A percentile compares a stretch with the other conserved stretches of the same genome.
Evolutionary conservation across 2,113 vertebrate genomes (phyloP).

Genomic region (Galbula dea): DNA sequence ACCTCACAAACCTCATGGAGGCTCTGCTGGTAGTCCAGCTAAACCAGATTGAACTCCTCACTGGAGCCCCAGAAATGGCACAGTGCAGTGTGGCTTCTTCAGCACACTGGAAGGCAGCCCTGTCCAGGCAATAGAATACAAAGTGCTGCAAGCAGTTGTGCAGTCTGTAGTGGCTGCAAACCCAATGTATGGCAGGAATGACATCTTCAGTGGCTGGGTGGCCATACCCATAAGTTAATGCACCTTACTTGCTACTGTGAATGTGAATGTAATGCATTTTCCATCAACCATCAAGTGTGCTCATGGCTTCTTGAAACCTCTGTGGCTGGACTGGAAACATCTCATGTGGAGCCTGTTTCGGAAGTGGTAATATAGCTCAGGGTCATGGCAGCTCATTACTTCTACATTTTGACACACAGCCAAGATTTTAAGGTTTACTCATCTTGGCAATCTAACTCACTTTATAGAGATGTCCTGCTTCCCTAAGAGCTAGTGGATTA

Average conservation of each 20-base stretch:
- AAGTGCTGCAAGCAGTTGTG: not conserved
- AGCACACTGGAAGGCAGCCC: not conserved
- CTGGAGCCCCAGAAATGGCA: not conserved
- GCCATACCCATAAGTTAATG: not conserved
- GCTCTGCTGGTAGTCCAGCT: not conserved
- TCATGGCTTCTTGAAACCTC: not conserved
- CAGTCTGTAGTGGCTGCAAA: not conserved
- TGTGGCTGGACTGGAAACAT: not conserved
- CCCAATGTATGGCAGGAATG: not conserved
- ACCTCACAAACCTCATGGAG: accelerated
- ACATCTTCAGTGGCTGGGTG: not conserved
- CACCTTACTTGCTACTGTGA: not conserved
- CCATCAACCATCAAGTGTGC: not conserved
- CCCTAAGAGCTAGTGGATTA: not conserved
- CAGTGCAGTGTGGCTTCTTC: not conserved
- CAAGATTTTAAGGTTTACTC: constrained; percentile 23
- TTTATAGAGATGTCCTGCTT: not conserved
- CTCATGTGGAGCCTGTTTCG: not conserved
- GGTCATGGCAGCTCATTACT: not conserved
- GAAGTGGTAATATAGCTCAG: constrained; percentile 12
- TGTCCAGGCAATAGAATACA: not conserved
- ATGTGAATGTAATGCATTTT: not conserved
- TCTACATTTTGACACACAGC: constrained; percentile 34
- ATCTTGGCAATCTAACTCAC: not conserved
- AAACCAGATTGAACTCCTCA: not conserved